A percentile compares a stretch with the other conserved stretches of the same genome.
These are phyloP conservation scores for Corvus cornix DNA, from an alignment of 2,113 vertebrate species.

Conservation along the genomic window DNA sequence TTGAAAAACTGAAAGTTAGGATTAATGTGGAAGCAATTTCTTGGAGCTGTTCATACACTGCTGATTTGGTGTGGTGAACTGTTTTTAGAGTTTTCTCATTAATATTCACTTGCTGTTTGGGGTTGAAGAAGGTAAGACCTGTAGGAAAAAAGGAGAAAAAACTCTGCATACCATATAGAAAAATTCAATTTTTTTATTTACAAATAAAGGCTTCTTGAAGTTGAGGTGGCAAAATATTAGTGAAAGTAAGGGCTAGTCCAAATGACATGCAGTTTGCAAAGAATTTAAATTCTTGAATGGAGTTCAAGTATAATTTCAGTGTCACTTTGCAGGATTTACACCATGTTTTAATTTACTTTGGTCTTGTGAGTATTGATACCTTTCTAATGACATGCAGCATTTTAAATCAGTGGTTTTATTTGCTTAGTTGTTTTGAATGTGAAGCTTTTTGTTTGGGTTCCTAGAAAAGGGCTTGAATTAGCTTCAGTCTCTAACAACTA, in stretches of 20 bases:
- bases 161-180: not conserved
- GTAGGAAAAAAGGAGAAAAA: not conserved
- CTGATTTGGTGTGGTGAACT: not conserved
- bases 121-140: not conserved
- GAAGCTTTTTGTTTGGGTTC: not conserved
- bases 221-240: not conserved
- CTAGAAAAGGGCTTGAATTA: not conserved
- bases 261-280: not conserved
- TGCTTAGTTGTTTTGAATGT: not conserved
- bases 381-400: not conserved
- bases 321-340: not conserved
- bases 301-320: not conserved
- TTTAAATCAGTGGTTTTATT: not conserved
- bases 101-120: not conserved
- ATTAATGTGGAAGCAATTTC: not conserved
- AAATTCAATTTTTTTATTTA: rapidly evolving
- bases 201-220: not conserved
- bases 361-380: not conserved
- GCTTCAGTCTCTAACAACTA: not conserved
- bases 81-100: not conserved
- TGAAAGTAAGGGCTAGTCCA: not conserved
- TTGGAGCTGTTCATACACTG: not conserved
- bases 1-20: not conserved
- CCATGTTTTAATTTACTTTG: not conserved
- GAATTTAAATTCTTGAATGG: not conserved